Base-by-base conservation (phyloP, 1,140 invertebrate genomes). In the Papilio machaon region DNA sequence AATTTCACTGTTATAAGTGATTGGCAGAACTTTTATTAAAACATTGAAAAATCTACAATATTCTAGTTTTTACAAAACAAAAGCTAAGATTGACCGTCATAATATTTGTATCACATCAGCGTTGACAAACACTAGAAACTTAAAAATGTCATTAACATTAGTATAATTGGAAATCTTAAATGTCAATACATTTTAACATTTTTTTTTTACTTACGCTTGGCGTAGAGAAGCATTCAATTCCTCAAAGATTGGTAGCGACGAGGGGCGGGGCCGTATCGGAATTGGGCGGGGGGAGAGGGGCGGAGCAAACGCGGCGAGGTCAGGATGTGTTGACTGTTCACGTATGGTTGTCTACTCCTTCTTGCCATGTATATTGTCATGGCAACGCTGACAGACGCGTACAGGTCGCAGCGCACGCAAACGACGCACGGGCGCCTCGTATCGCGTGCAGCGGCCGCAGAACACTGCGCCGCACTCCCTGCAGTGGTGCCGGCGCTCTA, bases 401-500 rank as follows among this genome's bases (percentile, higher is more conserved):
- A 99, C 98, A 19, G 98, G 98, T 77, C 98, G 98, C 75, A 98
- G 92, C 86, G 99, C 99, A 58, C 98, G 96, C 80, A 99, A 95
- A 60, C 98, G 96, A 2, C 97, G 97, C 84, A 99, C 99, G 95
- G 99, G 98, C 76, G 98, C 99, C 94, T 99, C 98, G 95, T 98
- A 99, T 84, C 97, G 96, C 91, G 98, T 99, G 95, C 98, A 99
- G 89, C 97, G 99, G 13, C 98, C 98, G 95, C 99, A 99, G 95
- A 99, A 99, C 43, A 99, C 97, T 90, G 98, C 97, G 52, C 99
- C 99, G 95, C 99, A 99, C 94, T 99, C 99, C 52, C 99, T 96
- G 94, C 99, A 99, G 95, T 99, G 99, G 95, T 99, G 99, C 84
- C 97, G 96, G n/a, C 99, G 96, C 95, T 99, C 99, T 80, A 99